Base-by-base conservation (phyloP, 2,888 invertebrate genomes). In the Perdita meconis region DNA sequence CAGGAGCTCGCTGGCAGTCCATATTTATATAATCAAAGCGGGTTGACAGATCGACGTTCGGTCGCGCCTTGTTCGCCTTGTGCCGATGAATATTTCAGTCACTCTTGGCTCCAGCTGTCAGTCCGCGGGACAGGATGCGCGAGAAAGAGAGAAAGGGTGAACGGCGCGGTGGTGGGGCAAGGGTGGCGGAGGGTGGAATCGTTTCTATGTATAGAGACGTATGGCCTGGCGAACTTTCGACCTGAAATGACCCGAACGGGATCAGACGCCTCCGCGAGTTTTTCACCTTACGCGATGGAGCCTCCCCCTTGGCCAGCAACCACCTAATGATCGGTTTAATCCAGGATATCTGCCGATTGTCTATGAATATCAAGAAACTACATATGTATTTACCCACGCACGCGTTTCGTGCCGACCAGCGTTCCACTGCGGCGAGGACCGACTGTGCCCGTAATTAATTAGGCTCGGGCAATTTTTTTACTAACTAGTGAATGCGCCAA, bases 1-100 rank as follows among this genome's bases (percentile, higher is more conserved):
- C 38, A 8, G 24, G 2, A 50, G 47, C 64, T 38, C 61, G 50
- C 22, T 59, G 40, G 47, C 55, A 56, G 67, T 61, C 70, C 77
- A 78, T 74, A 77, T 77, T 77, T 77, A 74, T 75, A 75, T 61
- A 78, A 51, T 68, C 73, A 82, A 81, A 79, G 81, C 38, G 81
- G 86, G 89, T 89, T 91, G 92, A 92, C 92, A 90, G 92, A 92
- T 92, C 92, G 92, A 92, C 92, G 90, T 90, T 89, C 90, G 88
- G 91, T 92, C 91, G 92, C 91, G 89, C 88, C 87, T 80, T 87
- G 87, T 86, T 87, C 89, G 88, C 89, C 82, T 82, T 68, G 73
- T 87, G 85, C 87, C 83, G 83, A 86, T 92, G 91, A 92, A 92
- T 92, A 92, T 92, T 92, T 92, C 84, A 92, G 80, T 67, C 80